Evolutionary conservation across 2,888 invertebrate species (phyloP), one percentile per base, ranked within the genome.

Genomic region (Leptopilina drosophilae): DNA sequence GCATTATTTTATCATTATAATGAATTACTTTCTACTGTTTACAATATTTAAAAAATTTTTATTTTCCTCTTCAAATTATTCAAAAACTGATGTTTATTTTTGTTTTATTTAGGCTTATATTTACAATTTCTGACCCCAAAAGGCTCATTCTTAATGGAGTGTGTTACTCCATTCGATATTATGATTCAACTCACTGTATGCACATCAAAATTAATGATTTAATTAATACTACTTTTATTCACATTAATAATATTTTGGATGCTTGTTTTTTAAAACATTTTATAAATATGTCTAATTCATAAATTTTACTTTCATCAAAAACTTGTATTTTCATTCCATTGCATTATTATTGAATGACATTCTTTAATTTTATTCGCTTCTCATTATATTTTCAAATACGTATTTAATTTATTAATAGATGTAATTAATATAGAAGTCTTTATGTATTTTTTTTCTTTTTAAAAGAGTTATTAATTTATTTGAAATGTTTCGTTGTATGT

Each of bases 71-170:
- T 56, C 9, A n/a, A 33, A 33, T 56, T 33, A 15, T 9, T 42
- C 15, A 56, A 56, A 53, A 73, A 9, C 33, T n/a, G 26, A n/a
- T 26, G 40, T 33, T 40, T 5, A 33, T 14, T n/a, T 20, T 5
- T 33, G 33, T 53, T 53, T 33, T 11, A n/a, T 56, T 56, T 53
- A 7, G 20, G 20, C 53, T 53, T 53, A 53, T 20, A 69, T 53
- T 73, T 53, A n/a, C 8, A 73, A 33, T 56, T 73, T 73, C 56
- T 73, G 73, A 73, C 73, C 73, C 73, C 56, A 73, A 73, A 73
- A 56, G 56, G 53, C 73, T 40, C 53, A 73, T 56, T 53, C n/a
- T 14, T 56, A 73, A 73, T 73, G 56, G 73, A 73, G 73, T 73
- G 15, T 49, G 20, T 67, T 73, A 56, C 56, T 56, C 56, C 56